Conservation (phyloP, 2,888 invertebrate species). For the Nemotelus nigrinus region DNA sequence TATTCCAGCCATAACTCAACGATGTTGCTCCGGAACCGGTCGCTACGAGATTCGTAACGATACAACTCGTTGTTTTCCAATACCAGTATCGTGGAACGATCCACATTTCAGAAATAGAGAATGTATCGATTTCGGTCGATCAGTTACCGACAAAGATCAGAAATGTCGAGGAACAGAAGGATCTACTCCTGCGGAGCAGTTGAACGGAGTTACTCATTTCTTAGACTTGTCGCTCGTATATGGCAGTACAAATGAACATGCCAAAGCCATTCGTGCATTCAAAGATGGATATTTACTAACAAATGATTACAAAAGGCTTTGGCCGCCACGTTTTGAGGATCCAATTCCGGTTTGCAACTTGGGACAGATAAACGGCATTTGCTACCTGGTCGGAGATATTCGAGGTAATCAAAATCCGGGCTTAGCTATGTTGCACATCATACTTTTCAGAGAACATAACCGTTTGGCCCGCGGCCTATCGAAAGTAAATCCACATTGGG, state of each 20-base stretch:
- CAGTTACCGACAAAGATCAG: constrained; percentile 71
- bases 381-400: constrained; percentile 75
- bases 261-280: constrained; percentile 73
- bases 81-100: constrained; percentile 68
- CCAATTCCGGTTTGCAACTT: constrained; percentile 62
- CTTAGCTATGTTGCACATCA: constrained; percentile 65
- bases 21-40: constrained; percentile 74
- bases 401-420: constrained; percentile 67
- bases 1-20: constrained; percentile 70
- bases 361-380: constrained; percentile 69
- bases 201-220: constrained; percentile 61
- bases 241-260: constrained; percentile 75
- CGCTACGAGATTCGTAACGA: not conserved
- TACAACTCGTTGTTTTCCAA: constrained; percentile 66
- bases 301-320: constrained; percentile 72
- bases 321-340: constrained; percentile 77
- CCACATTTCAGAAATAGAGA: constrained; percentile 66
- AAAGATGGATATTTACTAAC: constrained; percentile 73
- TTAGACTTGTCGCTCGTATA: constrained; percentile 84
- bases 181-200: constrained; percentile 72
- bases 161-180: constrained; percentile 67
- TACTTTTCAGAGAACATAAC: constrained; percentile 67
- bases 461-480: constrained; percentile 64
- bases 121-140: constrained; percentile 74
- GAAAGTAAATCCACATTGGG: constrained; percentile 67